These are phyloP conservation scores for Tapirus terrestris DNA, from an alignment of 2,113 vertebrate species.

Conservation along the genomic window DNA sequence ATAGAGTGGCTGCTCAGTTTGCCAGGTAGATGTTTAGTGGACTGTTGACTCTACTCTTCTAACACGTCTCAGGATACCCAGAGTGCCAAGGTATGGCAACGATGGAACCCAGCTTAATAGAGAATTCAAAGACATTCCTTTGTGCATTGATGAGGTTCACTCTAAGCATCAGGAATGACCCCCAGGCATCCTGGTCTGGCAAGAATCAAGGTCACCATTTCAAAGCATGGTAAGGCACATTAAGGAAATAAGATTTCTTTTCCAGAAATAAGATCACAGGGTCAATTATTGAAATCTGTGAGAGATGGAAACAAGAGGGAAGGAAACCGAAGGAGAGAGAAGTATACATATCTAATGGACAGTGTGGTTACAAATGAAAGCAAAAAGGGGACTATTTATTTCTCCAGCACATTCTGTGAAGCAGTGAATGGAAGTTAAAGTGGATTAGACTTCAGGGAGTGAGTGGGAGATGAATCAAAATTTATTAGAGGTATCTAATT, in stretches of 20 bases:
- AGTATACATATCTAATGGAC: not conserved
- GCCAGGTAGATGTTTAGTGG: not conserved
- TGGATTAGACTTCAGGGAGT: not conserved
- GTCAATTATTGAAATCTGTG: constrained; percentile 21
- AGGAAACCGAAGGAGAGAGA: not conserved
- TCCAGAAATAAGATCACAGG: constrained; percentile 31
- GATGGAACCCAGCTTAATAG: not conserved
- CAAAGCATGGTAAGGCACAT: constrained; percentile 16
- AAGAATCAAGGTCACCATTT: constrained; percentile 33
- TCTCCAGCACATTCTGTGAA: not conserved
- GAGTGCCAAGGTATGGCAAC: not conserved
- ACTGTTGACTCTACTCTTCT: not conserved
- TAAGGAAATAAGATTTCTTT: not conserved
- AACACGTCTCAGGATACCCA: not conserved
- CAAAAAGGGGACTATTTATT: not conserved
- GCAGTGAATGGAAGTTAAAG: constrained; percentile 15
- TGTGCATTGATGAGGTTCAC: not conserved
- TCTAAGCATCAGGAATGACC: not conserved
- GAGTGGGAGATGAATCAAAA: not conserved
- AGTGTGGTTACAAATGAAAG: constrained; percentile 36
- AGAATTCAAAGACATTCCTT: constrained; percentile 37
- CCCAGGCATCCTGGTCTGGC: not conserved
- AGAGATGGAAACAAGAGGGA: not conserved
- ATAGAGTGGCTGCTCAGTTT: not conserved
- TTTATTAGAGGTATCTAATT: not conserved